Conservation (phyloP, 2,888 invertebrate genomes). For the Harpalus rufipes region DNA sequence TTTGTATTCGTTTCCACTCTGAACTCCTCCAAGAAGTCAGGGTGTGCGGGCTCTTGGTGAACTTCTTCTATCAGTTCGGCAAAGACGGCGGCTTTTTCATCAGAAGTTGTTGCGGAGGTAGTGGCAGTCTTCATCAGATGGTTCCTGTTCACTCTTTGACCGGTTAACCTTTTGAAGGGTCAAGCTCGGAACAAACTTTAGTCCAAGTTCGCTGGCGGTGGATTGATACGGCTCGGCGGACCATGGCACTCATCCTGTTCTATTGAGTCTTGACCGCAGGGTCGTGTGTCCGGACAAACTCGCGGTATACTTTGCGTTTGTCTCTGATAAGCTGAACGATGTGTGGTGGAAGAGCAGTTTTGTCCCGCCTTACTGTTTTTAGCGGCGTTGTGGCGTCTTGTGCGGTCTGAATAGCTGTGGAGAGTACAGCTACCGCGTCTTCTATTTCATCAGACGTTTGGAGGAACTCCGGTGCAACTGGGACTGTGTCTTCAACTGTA, state of each 20-base stretch:
- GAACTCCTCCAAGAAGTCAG: background rate
- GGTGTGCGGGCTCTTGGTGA: background rate
- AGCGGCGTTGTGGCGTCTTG: too few relatives aligned
- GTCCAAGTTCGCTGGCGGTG: background rate
- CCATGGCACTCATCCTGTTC: background rate
- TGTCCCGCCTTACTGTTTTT: background rate
- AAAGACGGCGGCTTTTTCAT: background rate
- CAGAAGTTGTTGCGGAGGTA: background rate
- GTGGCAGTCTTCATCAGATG: background rate
- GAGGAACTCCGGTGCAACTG: too few relatives aligned
- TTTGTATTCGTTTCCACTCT: background rate
- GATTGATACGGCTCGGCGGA: background rate
- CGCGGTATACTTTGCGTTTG: background rate
- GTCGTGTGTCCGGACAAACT: background rate
- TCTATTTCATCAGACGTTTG: too few relatives aligned
- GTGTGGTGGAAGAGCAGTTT: background rate
- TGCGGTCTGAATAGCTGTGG: too few relatives aligned
- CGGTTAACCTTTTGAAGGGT: background rate
- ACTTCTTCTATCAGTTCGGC: background rate
- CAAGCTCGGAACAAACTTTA: background rate
- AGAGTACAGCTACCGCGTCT: too few relatives aligned
- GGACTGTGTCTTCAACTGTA: too few relatives aligned
- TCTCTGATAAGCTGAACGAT: background rate
- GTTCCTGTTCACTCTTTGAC: background rate
- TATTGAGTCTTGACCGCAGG: background rate